A percentile compares a stretch with the other conserved stretches of the same genome.
These are phyloP conservation scores for Drosophila austrosaltans DNA, from an alignment of 2,888 invertebrate species.

Conservation along the genomic window DNA sequence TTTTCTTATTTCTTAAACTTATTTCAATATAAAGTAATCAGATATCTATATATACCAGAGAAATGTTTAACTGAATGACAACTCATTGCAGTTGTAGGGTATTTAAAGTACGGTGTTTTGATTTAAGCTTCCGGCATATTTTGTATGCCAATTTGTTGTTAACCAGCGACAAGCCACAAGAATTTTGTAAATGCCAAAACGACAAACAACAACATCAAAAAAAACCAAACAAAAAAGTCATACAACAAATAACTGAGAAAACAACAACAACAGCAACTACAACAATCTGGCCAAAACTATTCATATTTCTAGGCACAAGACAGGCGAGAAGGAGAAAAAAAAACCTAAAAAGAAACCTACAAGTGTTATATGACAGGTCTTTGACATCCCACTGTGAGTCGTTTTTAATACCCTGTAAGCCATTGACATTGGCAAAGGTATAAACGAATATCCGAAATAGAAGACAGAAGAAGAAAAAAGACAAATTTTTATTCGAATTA, in stretches of 20 bases:
- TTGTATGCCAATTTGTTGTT: constrained; percentile 26
- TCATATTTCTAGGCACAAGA: constrained; percentile 17
- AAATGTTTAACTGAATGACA: not conserved
- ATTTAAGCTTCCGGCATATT: constrained; percentile 6
- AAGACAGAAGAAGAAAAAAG: no score
- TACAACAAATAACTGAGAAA: constrained; percentile 42
- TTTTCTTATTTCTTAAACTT: no score
- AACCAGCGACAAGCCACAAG: constrained; percentile 28
- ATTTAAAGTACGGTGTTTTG: not conserved
- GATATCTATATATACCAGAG: no score
- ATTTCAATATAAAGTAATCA: no score
- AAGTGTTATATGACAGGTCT: constrained; percentile 60
- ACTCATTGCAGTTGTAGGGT: not conserved
- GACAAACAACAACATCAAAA: constrained; percentile 14
- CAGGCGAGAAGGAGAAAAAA: constrained; percentile 33
- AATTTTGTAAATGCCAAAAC: constrained; percentile 38
- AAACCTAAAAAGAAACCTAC: constrained; percentile 22
- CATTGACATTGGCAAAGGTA: not conserved
- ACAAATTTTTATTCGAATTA: no score
- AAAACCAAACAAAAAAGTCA: constrained; percentile 17
- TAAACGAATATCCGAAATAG: not conserved
- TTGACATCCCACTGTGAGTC: constrained; percentile 65
- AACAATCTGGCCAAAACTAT: constrained; percentile 10
- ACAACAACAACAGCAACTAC: constrained; percentile 19
- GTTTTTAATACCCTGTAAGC: constrained; percentile 49